Evolutionary conservation across 23 tunicate genomes (phyloP), one percentile per base, ranked within the genome.

Genomic region (Phallusia fumigata): DNA sequence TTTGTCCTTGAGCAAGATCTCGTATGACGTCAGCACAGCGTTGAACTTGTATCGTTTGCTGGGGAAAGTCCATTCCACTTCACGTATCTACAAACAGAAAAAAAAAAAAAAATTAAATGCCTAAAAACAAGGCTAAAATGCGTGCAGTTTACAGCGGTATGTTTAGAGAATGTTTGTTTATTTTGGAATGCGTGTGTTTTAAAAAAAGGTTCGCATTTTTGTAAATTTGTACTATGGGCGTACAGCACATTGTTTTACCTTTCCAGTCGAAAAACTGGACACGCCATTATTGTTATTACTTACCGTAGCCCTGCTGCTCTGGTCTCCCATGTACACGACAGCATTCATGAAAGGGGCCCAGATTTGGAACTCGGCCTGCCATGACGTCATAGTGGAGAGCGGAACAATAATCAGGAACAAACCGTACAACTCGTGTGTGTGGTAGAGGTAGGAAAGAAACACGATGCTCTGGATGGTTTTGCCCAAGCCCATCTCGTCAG

Each of bases 401-500:
- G 99, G 99, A 19, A 97, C 99, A 44, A 92, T 86, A 65, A 89
- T 81, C 21, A 97, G 88, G 77, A 89, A 97, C 44, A 96, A 84
- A 19, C 99, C 99, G 65, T 93, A 93, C 74, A 93, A 44, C 76
- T 92, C 89, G 78, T 97, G 95, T 10, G 88, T 86, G 76, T 97
- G 99, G 79, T 92, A 92, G 47, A 97, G 91, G 78, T 90, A 92
- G 33, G 97, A 91, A 0, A 97, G 83, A 53, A 97, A 97, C 19
- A 88, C 78, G 45, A 90, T 89, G 76, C 89, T 89, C 80, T 97
- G 97, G 33, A 96, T 96, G 2, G 99, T 96, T 76, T 96, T 96
- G 19, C 99, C 99, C 30, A 96, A 81, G 2, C 99, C 99, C 99
- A 96, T 96, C 64, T 96, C 99, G 77, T 96, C 99, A 32, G 99